phyloP scores from a whole-genome alignment of 2,113 vertebrate species.

The Pandion haliaetus region DNA sequence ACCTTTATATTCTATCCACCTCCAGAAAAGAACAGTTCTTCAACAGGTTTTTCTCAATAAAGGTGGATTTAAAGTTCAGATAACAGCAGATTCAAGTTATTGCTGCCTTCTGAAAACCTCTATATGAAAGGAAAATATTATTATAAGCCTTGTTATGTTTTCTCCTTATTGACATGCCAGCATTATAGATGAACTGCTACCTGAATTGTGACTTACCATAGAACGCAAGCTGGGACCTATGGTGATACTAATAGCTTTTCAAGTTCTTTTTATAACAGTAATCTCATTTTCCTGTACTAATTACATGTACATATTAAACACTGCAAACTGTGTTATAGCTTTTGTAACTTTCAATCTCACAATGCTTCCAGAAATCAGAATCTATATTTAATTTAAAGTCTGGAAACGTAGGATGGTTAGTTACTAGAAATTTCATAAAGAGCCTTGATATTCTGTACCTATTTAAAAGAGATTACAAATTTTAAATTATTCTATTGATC shows the following conservation, averaged over 20 bases:
- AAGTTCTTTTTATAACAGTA: neutral
- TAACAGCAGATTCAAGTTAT: neutral
- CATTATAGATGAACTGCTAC: neutral
- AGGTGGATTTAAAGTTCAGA: neutral
- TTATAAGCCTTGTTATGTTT: neutral
- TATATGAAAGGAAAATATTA: neutral
- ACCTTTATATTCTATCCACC: neutral
- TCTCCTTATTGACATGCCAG: neutral
- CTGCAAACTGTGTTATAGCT: neutral
- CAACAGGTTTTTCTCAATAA: neutral
- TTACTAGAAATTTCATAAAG: neutral
- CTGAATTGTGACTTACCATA: neutral
- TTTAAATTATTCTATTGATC: neutral
- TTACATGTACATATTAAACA: neutral
- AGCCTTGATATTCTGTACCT: neutral
- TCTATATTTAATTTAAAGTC: neutral
- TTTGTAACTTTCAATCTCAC: neutral
- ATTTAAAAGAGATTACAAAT: neutral
- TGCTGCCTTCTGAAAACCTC: neutral
- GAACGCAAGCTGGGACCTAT: neutral
- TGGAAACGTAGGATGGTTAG: neutral
- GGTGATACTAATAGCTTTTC: neutral
- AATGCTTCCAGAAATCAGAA: neutral
- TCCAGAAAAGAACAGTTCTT: neutral
- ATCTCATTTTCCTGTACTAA: neutral